Evolutionary conservation across 2,888 invertebrate genomes (phyloP).

Genomic region (Drosophila fulvimacula): DNA sequence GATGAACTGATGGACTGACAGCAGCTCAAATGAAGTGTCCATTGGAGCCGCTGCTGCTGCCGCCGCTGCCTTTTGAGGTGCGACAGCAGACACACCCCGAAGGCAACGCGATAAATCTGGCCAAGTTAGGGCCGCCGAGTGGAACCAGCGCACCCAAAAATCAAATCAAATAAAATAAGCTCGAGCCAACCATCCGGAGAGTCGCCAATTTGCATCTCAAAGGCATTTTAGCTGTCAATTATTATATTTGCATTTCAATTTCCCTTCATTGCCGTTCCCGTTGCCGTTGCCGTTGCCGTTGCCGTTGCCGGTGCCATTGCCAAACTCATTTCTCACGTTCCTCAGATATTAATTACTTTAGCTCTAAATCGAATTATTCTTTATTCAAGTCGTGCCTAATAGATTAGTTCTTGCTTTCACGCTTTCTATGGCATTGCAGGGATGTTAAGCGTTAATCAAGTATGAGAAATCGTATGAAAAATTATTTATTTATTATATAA

Average conservation of each 20-base stretch:
- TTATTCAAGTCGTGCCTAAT: constrained; percentile 1
- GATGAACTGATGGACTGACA: constrained; percentile 59
- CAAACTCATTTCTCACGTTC: background rate
- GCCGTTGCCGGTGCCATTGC: too few relatives aligned
- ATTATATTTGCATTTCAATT: constrained; percentile 12
- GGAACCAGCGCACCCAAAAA: constrained; percentile 31
- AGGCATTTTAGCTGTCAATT: constrained; percentile 12
- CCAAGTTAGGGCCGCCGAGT: constrained; percentile 23
- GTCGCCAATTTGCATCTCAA: constrained; percentile 8
- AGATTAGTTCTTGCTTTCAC: background rate
- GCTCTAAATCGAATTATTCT: background rate
- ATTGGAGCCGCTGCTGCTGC: constrained; percentile 2
- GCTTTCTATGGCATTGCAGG: background rate
- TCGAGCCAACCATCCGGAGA: background rate
- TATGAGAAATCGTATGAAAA: background rate
- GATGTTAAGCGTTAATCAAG: background rate
- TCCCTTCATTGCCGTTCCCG: background rate
- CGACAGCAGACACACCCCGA: constrained; percentile 43
- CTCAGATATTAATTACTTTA: background rate
- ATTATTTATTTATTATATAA: too few relatives aligned
- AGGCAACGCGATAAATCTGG: constrained; percentile 28
- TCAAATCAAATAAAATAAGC: background rate
- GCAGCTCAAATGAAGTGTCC: constrained; percentile 38
- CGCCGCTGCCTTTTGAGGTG: constrained; percentile 18
- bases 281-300: too few relatives aligned